Percentiles rank a stretch among this genome's conserved stretches.
Conservation (phyloP, 2,797 vertebrate genomes). For the Lithobates sylvaticus region DNA sequence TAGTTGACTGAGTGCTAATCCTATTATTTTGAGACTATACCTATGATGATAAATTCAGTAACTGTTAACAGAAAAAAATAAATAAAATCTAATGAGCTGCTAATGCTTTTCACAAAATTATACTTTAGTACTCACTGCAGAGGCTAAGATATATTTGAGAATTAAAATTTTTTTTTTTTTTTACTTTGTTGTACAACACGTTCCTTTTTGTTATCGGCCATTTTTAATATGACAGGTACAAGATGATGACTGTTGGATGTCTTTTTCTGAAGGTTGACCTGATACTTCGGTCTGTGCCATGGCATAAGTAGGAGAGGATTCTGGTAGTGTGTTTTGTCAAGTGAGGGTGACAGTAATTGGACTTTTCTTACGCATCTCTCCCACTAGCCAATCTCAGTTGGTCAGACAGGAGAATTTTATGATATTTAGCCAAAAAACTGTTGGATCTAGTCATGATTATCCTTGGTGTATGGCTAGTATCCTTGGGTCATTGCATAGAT, state of each 20-base stretch:
- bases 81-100: too few species aligned
- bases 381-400: too few species aligned
- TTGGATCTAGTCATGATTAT: too few species aligned
- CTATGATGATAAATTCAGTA: not conserved
- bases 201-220: too few species aligned
- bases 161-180: too few species aligned
- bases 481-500: too few species aligned
- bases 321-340: not conserved
- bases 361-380: not conserved
- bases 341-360: not conserved
- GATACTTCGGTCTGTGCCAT: not conserved
- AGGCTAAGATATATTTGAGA: not conserved
- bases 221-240: not conserved
- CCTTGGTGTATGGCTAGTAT: too few species aligned
- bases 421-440: too few species aligned
- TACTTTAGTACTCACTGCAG: not conserved
- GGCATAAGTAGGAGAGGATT: not conserved
- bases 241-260: not conserved
- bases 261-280: too few species aligned
- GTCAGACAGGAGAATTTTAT: too few species aligned
- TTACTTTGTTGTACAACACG: not conserved
- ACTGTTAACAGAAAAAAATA: not conserved
- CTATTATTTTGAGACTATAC: not conserved
- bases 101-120: not conserved
- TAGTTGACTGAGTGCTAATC: not conserved